Evolutionary conservation across 2,888 invertebrate genomes (phyloP).

Genomic region (Lordiphosa fenestrarum): DNA sequence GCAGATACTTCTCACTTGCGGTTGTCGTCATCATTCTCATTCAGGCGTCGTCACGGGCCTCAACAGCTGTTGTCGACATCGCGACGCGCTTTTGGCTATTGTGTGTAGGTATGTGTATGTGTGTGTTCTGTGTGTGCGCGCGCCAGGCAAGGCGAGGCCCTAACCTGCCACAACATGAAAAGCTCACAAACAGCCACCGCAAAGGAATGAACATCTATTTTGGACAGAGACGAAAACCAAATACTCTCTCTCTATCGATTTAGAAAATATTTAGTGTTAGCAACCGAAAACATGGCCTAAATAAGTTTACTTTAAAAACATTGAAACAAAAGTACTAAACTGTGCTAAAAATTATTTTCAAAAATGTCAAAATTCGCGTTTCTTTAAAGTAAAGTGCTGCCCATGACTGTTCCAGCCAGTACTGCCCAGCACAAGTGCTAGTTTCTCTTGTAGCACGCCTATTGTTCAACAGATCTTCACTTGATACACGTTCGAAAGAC

Average conservation of each 20-base stretch:
- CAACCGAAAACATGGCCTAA: too few relatives aligned
- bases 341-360: too few relatives aligned
- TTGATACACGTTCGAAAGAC: too few relatives aligned
- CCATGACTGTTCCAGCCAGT: too few relatives aligned
- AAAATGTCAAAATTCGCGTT: too few relatives aligned
- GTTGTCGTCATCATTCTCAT: conserved; percentile 21
- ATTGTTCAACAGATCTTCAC: too few relatives aligned
- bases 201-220: conserved; percentile 3
- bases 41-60: conserved; percentile 7
- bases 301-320: too few relatives aligned
- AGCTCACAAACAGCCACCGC: conserved; percentile 36
- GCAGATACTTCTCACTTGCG: conserved; percentile 20
- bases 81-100: conserved; percentile 57
- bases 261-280: too few relatives aligned
- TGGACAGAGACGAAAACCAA: conserved; percentile 1
- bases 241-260: conserved; percentile 19
- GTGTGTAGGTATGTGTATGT: conserved; percentile 21
- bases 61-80: conserved; percentile 47
- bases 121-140: conserved; percentile 17
- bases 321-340: too few relatives aligned
- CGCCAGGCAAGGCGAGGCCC: conserved; percentile 37
- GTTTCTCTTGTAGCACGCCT: too few relatives aligned
- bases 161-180: conserved; percentile 66
- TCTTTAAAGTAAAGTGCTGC: too few relatives aligned
- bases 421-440: too few relatives aligned